Conservation (phyloP, 2,888 invertebrate genomes). For the Chrysolina oricalcia region DNA sequence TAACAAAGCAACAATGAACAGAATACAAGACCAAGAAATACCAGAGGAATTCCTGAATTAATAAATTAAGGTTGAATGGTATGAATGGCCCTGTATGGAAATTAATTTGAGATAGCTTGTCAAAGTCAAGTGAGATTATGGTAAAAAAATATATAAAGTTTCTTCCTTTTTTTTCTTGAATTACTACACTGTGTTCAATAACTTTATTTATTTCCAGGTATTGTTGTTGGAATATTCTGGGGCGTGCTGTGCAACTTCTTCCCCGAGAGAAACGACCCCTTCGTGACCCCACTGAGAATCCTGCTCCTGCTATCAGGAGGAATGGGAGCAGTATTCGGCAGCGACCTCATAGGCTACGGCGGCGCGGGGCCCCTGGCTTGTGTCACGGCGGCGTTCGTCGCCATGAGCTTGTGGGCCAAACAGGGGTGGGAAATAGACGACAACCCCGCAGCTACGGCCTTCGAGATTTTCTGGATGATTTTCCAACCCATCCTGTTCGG, state of each 20-base stretch:
- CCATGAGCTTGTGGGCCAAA: constrained; percentile 86
- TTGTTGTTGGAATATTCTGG: constrained; percentile 85
- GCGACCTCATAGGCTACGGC: constrained; percentile 82
- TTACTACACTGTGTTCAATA: background rate
- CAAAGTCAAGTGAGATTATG: no score
- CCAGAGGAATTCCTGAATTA: no score
- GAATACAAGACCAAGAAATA: no score
- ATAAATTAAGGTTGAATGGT: no score
- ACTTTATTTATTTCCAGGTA: constrained; percentile 42
- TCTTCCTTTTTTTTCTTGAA: no score
- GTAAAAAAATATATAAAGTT: no score
- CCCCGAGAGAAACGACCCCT: constrained; percentile 88
- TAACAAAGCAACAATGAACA: no score
- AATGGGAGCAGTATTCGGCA: constrained; percentile 89
- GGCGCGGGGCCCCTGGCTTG: constrained; percentile 89
- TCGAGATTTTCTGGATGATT: constrained; percentile 96
- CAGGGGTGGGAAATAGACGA: constrained; percentile 91
- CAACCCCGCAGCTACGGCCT: constrained; percentile 90
- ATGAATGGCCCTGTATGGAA: no score
- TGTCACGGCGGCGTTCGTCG: constrained; percentile 87
- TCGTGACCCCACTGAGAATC: constrained; percentile 86
- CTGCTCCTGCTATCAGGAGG: constrained; percentile 88
- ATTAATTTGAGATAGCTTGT: no score
- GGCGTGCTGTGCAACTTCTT: constrained; percentile 87
- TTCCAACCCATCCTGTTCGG: constrained; percentile 96